A percentile compares a stretch with the other conserved stretches of the same genome.
phyloP scores from a whole-genome alignment of 2,888 invertebrate genomes.

The Aphodius granarius region DNA sequence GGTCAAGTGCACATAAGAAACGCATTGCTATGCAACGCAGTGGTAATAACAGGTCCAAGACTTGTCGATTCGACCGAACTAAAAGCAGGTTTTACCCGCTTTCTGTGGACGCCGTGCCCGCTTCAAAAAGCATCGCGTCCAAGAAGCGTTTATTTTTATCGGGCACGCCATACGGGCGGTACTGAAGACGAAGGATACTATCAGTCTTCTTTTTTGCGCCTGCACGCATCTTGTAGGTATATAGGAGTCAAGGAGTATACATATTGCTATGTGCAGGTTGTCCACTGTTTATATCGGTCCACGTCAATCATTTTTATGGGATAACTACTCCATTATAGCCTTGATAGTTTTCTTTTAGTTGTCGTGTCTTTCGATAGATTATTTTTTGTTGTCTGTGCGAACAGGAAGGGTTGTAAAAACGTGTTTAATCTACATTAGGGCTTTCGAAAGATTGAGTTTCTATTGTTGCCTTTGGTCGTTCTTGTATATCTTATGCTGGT shows the following conservation, averaged over 20 bases:
- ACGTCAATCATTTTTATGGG: not conserved
- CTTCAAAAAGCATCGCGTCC: conserved; percentile 32
- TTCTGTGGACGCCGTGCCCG: too few relatives aligned
- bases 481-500: too few relatives aligned
- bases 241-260: not conserved
- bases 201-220: not conserved
- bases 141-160: not conserved
- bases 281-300: not conserved
- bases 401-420: not conserved
- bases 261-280: not conserved
- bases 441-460: too few relatives aligned
- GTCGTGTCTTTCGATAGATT: not conserved
- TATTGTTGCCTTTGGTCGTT: too few relatives aligned
- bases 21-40: conserved; percentile 33
- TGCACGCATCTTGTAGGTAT: not conserved
- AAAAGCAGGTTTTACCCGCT: conserved; percentile 32
- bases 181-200: not conserved
- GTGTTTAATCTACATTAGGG: too few relatives aligned
- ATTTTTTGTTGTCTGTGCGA: not conserved
- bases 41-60: conserved; percentile 32
- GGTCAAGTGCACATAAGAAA: not conserved
- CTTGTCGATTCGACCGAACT: conserved; percentile 31
- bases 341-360: not conserved
- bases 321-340: not conserved
- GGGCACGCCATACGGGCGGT: not conserved